Evolutionary conservation across 2,113 vertebrate genomes (phyloP).

Genomic region (Elephas maximus): DNA sequence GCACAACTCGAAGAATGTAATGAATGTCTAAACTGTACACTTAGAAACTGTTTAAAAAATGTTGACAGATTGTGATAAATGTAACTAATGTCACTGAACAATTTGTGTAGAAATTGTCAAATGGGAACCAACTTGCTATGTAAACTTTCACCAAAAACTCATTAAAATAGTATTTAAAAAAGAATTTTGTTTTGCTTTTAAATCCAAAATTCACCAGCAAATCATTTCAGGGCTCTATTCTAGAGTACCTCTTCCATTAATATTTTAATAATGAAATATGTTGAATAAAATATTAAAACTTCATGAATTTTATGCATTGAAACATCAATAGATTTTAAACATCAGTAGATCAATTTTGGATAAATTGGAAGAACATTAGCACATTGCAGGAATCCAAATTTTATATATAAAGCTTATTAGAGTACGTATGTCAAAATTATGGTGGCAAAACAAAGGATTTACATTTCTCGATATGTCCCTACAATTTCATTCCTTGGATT

Average conservation of each 20-base stretch:
- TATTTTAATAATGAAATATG: conserved; percentile 44
- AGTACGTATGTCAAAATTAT: not conserved
- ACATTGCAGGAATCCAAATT: not conserved
- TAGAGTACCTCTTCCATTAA: not conserved
- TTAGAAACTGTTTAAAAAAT: too few relatives aligned
- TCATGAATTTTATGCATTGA: not conserved
- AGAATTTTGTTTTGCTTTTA: not conserved
- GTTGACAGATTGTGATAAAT: too few relatives aligned
- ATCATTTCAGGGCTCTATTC: not conserved
- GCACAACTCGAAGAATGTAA: too few relatives aligned
- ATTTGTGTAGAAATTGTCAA: too few relatives aligned
- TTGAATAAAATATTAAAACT: conserved; percentile 15
- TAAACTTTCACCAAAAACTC: too few relatives aligned
- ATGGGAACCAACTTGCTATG: too few relatives aligned
- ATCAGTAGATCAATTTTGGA: not conserved
- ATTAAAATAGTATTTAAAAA: too few relatives aligned
- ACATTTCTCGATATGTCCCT: not conserved
- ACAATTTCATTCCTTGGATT: not conserved
- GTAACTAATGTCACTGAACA: too few relatives aligned
- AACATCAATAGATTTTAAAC: not conserved
- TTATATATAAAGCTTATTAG: not conserved
- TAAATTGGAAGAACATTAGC: not conserved
- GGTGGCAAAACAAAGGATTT: conserved; percentile 18
- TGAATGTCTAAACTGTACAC: too few relatives aligned
- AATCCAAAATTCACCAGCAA: not conserved